Percentiles rank a stretch among this genome's conserved stretches.
These are phyloP conservation scores for Upupa epops DNA, from an alignment of 2,113 vertebrate species.

Conservation along the genomic window DNA sequence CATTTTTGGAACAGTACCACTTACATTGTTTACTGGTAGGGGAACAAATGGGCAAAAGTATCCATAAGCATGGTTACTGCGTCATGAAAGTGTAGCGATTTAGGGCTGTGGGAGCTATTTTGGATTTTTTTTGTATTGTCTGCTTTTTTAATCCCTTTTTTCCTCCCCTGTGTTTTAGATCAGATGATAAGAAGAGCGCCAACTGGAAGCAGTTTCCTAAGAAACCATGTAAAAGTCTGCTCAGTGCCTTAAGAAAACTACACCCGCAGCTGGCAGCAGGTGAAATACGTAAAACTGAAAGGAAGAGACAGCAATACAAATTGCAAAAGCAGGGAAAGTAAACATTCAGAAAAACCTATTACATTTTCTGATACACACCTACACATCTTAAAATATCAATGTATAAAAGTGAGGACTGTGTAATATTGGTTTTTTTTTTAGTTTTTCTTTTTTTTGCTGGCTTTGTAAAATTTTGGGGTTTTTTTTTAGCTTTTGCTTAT, in stretches of 20 bases:
- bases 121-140: not conserved
- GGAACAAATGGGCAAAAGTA: not conserved
- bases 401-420: not conserved
- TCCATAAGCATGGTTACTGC: accelerated
- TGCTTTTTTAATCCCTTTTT: not conserved
- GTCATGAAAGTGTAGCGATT: not conserved
- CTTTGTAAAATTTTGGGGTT: not conserved
- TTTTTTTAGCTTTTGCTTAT: not conserved
- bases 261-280: constrained; percentile 86
- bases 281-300: constrained; percentile 64
- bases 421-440: not conserved
- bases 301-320: not conserved
- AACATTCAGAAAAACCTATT: not conserved
- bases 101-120: not conserved
- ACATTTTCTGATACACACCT: not conserved
- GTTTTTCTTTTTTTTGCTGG: not conserved
- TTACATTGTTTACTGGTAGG: not conserved
- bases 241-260: constrained; percentile 85
- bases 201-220: constrained; percentile 98
- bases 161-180: constrained; percentile 71
- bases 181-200: constrained; percentile 90
- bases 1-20: not conserved
- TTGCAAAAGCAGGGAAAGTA: not conserved
- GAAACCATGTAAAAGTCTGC: constrained; percentile 91
- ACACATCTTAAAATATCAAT: not conserved